Conservation (phyloP, 2,888 invertebrate genomes). For the Philonicus albiceps region DNA sequence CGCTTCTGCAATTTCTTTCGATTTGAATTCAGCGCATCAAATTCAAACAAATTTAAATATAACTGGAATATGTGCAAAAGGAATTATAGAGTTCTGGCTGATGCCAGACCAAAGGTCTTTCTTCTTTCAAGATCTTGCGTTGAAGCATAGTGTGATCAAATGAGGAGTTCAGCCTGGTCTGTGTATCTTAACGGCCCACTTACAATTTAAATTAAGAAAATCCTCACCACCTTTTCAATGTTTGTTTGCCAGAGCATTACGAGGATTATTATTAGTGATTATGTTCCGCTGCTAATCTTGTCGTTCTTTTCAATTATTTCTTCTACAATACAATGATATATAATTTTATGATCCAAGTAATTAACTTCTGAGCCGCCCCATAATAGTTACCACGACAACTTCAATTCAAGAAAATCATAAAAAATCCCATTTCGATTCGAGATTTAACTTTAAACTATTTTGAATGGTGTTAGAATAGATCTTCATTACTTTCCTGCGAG, state of each 20-base stretch:
- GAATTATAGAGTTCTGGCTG: no score
- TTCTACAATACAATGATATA: no score
- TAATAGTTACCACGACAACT: neutral
- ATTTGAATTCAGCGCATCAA: neutral
- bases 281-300: neutral
- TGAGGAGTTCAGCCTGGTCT: neutral
- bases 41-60: neutral
- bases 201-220: neutral
- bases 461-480: neutral
- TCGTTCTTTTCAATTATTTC: no score
- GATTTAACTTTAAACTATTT: neutral
- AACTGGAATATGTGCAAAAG: neutral
- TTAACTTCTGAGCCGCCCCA: neutral
- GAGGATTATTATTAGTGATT: neutral
- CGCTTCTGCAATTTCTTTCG: neutral
- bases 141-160: neutral
- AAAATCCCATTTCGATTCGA: neutral
- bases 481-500: neutral
- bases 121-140: neutral
- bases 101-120: neutral
- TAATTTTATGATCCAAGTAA: neutral
- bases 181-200: neutral
- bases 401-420: neutral
- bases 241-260: neutral
- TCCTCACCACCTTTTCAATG: neutral